Percentiles rank a stretch among this genome's conserved stretches.
phyloP scores from a whole-genome alignment of 2,113 vertebrate species.

The Scartelaos histophorus region DNA sequence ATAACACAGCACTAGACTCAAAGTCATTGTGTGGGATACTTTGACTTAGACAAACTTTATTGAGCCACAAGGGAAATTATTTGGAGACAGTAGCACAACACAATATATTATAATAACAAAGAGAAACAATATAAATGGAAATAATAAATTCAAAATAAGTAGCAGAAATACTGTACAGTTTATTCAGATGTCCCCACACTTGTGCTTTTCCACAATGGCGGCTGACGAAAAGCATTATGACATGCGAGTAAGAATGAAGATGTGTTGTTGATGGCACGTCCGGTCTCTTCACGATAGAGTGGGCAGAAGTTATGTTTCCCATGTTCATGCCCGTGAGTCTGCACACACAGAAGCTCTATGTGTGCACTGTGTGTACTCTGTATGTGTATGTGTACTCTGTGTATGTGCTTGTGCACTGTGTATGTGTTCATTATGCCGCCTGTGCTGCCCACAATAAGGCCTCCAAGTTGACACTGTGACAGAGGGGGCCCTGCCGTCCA shows the following conservation, averaged over 20 bases:
- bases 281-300: background rate
- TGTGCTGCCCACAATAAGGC: slow-evolving; percentile 54
- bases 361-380: slow-evolving; percentile 36
- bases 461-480: slow-evolving; percentile 74
- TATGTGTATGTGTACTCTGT: slow-evolving; percentile 34
- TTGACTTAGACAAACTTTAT: no score
- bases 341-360: slow-evolving; percentile 17
- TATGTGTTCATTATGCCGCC: slow-evolving; percentile 48
- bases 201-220: background rate
- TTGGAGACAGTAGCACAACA: no score
- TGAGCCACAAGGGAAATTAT: no score
- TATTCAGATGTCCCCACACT: background rate
- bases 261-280: slow-evolving; percentile 34
- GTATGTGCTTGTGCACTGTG: slow-evolving; percentile 38
- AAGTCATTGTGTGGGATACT: background rate
- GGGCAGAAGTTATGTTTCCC: slow-evolving; percentile 10
- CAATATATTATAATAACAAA: no score
- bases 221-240: slow-evolving; percentile 2
- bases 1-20: no score
- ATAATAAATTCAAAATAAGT: no score
- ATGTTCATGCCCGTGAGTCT: slow-evolving; percentile 21
- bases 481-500: slow-evolving; percentile 72
- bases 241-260: slow-evolving; percentile 23
- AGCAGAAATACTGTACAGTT: background rate
- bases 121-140: no score